Conservation (phyloP, 2,797 vertebrate species). For the Etheostoma nigrum region DNA sequence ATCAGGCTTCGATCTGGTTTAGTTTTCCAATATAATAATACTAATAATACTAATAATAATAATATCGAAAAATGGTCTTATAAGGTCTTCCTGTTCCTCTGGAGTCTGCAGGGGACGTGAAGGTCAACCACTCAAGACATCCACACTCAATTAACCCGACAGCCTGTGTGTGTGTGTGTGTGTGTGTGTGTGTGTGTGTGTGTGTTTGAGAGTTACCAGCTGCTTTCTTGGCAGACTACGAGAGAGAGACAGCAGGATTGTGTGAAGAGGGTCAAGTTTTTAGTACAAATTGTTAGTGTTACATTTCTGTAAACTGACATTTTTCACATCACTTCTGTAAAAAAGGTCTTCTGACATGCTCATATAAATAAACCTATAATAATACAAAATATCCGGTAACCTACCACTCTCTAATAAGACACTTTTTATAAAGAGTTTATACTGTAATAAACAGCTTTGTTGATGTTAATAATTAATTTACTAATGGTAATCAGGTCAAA, state of each 20-base stretch:
- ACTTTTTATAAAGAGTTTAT: not conserved
- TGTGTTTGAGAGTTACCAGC: constrained; percentile 57
- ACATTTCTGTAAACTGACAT: constrained; percentile 4
- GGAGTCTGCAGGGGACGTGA: constrained; percentile 31
- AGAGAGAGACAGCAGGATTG: constrained; percentile 17
- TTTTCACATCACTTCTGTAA: constrained; percentile 3
- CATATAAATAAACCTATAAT: not conserved
- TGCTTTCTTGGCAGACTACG: constrained; percentile 52
- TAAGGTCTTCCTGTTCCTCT: constrained; percentile 39
- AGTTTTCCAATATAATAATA: not conserved
- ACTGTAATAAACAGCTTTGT: not conserved
- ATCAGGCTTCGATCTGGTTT: not conserved
- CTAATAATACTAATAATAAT: not conserved
- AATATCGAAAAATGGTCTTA: constrained; percentile 8
- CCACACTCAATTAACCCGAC: constrained; percentile 61
- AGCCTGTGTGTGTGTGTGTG: constrained; percentile 18
- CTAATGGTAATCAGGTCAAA: too few relatives aligned
- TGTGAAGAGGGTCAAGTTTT: constrained; percentile 24
- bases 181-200: constrained; percentile 36
- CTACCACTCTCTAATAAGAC: not conserved
- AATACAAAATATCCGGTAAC: not conserved
- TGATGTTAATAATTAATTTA: not conserved
- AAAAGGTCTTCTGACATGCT: not conserved
- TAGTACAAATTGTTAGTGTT: constrained; percentile 13
- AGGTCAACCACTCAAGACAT: constrained; percentile 59